Percentiles rank a stretch among this genome's conserved stretches.
These are phyloP conservation scores for Rhopalosiphum nymphaeae DNA, from an alignment of 2,888 invertebrate genomes.

Conservation along the genomic window DNA sequence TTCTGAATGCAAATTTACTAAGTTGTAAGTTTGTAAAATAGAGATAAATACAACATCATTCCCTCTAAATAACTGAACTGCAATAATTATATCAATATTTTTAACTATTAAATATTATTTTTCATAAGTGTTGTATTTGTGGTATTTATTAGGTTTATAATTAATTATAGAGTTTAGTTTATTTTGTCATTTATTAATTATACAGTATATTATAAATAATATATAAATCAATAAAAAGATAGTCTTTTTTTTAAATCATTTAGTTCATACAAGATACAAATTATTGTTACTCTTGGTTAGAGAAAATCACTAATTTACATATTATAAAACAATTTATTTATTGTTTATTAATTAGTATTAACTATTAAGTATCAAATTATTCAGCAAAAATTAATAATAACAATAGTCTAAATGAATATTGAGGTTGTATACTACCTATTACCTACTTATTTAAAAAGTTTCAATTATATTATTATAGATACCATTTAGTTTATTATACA, in stretches of 20 bases:
- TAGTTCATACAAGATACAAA: slow-evolving; percentile 25
- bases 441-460: not conserved
- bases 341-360: not conserved
- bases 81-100: slow-evolving; percentile 54
- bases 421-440: slow-evolving; percentile 1
- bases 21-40: not conserved
- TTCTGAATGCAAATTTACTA: not conserved
- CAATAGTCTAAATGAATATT: not conserved
- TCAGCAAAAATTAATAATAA: not conserved
- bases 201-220: not conserved
- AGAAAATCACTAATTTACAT: not conserved
- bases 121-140: slow-evolving; percentile 40
- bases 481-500: not conserved
- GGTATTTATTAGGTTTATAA: slow-evolving; percentile 21
- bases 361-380: not conserved
- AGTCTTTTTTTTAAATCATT: slow-evolving; percentile 16
- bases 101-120: slow-evolving; percentile 47
- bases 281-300: not conserved
- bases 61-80: slow-evolving; percentile 10
- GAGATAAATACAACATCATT: not conserved
- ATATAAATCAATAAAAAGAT: slow-evolving; percentile 14
- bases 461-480: not conserved
- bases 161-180: slow-evolving; percentile 45
- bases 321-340: not conserved
- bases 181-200: slow-evolving; percentile 44